Percentiles rank a stretch among this genome's conserved stretches.
These are phyloP conservation scores for Saccostrea echinata DNA, from an alignment of 1,140 invertebrate genomes.

Conservation along the genomic window DNA sequence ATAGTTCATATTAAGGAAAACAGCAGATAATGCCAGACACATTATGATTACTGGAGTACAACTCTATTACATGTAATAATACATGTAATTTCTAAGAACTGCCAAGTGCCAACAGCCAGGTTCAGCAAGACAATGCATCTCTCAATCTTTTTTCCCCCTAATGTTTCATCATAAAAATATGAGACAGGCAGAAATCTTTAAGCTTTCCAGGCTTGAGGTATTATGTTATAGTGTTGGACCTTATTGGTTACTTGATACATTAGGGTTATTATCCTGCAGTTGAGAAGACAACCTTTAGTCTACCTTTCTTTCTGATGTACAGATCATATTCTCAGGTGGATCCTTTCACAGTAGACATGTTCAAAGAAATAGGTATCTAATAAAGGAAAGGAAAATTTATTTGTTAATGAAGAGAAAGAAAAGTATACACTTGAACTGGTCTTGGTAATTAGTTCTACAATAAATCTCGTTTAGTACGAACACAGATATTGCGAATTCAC, in stretches of 20 bases:
- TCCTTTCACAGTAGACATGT: too few species aligned
- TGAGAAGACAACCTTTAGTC: background rate
- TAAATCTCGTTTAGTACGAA: too few species aligned
- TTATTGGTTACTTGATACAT: background rate
- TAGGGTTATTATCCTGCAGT: background rate
- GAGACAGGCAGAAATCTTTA: background rate
- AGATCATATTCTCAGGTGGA: background rate
- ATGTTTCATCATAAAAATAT: background rate
- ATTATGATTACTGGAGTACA: background rate
- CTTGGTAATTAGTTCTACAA: too few species aligned
- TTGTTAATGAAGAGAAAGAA: too few species aligned
- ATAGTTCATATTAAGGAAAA: background rate
- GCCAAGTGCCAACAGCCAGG: background rate
- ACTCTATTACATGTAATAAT: background rate
- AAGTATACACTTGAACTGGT: too few species aligned
- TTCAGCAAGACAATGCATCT: conserved; percentile 1
- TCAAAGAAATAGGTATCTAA: too few species aligned
- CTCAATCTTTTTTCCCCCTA: background rate
- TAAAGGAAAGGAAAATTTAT: too few species aligned
- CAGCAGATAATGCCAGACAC: background rate
- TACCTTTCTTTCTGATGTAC: background rate
- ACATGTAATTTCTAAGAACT: conserved; percentile 16
- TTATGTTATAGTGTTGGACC: too few species aligned
- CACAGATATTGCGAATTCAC: too few species aligned
- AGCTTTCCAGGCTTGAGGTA: background rate